Evolutionary conservation across 37 sponge, comb jelly and placozoan genomes (phyloP).

Genomic region (Eunapius fragilis): DNA sequence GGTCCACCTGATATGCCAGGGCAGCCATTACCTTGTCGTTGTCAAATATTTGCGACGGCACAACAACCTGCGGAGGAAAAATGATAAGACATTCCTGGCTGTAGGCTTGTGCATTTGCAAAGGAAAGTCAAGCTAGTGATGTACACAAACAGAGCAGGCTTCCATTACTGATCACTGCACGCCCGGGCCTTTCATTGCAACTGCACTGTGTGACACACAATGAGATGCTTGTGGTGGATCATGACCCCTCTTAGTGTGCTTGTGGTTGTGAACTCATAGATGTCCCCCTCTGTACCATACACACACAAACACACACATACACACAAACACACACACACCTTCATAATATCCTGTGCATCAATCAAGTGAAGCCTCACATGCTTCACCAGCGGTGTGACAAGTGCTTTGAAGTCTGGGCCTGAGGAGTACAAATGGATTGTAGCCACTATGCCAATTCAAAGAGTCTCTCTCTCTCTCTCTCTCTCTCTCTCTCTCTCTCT

Average conservation of each 20-base stretch:
- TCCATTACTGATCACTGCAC: neutral
- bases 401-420: constrained; percentile 70
- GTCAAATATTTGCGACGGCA: constrained; percentile 82
- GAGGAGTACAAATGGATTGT: neutral
- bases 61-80: constrained; percentile 67
- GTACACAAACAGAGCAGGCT: neutral
- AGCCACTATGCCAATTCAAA: neutral
- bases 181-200: neutral
- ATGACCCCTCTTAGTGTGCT: neutral
- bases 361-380: constrained; percentile 68
- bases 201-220: neutral
- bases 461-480: neutral
- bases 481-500: neutral
- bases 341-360: constrained; percentile 74
- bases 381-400: constrained; percentile 67
- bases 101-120: too few species aligned
- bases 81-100: neutral
- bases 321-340: constrained; percentile 31
- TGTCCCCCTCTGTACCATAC: neutral
- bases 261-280: too few species aligned
- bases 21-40: constrained; percentile 91
- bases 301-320: neutral
- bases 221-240: neutral
- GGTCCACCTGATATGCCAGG: constrained; percentile 96
- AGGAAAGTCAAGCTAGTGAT: neutral